Evolutionary conservation across 2,888 invertebrate species (phyloP), one percentile per base, ranked within the genome.

Genomic region (Eilema sororculum): DNA sequence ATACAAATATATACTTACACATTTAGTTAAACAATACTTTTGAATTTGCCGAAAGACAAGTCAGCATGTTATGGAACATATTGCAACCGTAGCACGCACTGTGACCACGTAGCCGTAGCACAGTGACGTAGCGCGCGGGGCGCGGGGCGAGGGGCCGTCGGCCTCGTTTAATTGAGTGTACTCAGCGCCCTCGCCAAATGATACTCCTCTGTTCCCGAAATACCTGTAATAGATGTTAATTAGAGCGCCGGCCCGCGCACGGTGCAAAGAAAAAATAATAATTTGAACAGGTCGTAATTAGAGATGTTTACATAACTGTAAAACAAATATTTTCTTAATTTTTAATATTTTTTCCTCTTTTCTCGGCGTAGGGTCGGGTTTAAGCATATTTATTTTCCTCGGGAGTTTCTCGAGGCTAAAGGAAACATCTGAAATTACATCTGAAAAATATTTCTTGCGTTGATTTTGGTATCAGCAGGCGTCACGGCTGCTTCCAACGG

Each of bases 151-250:
- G 80, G 82, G 84, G 81, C 81, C 76, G 75, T 80, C 83, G 80
- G 86, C 86, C 87, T 89, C 90, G 89, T 91, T 92, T 94, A 94
- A 95, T 94, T 94, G 93, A 94, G 94, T 94, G 93, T 93, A 94
- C 93, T 94, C 93, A 93, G 91, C 90, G 86, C 93, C 93, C 93
- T 93, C 89, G 90, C 92, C 90, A 90, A 93, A 93, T 93, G 93
- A 93, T 93, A 93, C 93, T 93, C 91, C 92, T 90, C 92, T 90
- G 91, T 91, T 91, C 90, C 91, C 87, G 87, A 92, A 93, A 93
- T 94, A 93, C 93, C 93, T 93, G 92, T 93, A 95, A 94, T 94
- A 94, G 94, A 95, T 93, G 94, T 93, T 94, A 94, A 95, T 95
- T 94, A 94, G 91, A 91, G 87, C 89, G 85, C 89, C 91, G 89